Evolutionary conservation across 2,888 invertebrate genomes (phyloP).

Genomic region (Tipula vernalis): DNA sequence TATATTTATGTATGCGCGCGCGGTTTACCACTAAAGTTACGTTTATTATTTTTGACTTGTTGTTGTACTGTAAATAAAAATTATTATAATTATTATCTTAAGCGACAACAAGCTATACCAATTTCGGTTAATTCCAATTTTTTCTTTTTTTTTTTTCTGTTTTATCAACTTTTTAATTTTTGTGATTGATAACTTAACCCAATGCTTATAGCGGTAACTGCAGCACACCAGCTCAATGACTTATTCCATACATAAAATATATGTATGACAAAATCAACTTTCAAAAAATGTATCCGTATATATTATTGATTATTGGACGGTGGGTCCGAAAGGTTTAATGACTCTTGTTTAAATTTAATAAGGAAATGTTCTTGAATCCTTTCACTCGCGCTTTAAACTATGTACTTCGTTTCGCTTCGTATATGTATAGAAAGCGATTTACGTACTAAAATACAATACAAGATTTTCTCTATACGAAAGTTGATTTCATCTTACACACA

Average conservation of each 20-base stretch:
- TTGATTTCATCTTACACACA: not conserved
- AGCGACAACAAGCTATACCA: not conserved
- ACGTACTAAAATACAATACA: not conserved
- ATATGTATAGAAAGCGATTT: not conserved
- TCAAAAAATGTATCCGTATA: not conserved
- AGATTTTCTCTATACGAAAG: not conserved
- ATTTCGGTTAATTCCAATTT: not conserved
- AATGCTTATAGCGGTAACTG: not conserved
- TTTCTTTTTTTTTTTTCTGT: not conserved
- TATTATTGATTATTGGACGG: not conserved
- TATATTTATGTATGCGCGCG: not conserved
- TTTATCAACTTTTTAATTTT: not conserved
- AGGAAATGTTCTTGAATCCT: slow-evolving; percentile 4
- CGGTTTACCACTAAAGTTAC: not conserved
- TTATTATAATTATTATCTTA: not conserved
- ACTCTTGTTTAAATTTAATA: not conserved
- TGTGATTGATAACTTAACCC: not conserved
- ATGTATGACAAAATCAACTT: not conserved
- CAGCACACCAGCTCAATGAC: not conserved
- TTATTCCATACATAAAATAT: not conserved
- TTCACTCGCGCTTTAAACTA: not conserved
- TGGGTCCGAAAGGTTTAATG: not conserved
- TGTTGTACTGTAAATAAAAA: not conserved
- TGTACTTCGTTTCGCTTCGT: not conserved
- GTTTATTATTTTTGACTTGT: not conserved